Evolutionary conservation across 2,797 vertebrate genomes (phyloP).

Genomic region (Microchirus variegatus): DNA sequence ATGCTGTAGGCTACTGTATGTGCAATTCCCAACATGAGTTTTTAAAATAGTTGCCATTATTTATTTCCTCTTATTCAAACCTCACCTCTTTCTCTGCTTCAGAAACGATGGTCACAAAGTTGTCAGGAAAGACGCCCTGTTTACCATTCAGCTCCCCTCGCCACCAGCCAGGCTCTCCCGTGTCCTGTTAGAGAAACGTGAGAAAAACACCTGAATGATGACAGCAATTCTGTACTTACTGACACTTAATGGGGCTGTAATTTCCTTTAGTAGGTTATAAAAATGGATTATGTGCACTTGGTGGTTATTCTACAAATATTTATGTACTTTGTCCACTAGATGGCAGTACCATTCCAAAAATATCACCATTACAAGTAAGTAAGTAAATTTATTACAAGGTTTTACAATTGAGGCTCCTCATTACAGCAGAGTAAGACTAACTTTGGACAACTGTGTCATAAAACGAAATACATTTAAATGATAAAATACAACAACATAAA

Average conservation of each 20-base stretch:
- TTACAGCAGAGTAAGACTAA: too few relatives aligned
- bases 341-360: constrained; percentile 26
- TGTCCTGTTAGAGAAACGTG: constrained; percentile 82
- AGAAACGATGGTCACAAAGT: constrained; percentile 85
- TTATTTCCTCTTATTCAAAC: neutral
- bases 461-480: too few relatives aligned
- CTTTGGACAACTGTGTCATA: too few relatives aligned
- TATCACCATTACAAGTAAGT: too few relatives aligned
- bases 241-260: too few relatives aligned
- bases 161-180: constrained; percentile 95
- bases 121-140: constrained; percentile 95
- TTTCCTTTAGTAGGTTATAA: too few relatives aligned
- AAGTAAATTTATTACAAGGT: too few relatives aligned
- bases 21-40: too few relatives aligned
- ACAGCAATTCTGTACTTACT: neutral
- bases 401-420: too few relatives aligned
- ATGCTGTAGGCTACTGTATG: neutral
- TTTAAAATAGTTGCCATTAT: neutral
- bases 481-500: too few relatives aligned
- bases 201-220: neutral
- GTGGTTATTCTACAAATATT: neutral
- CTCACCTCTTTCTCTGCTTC: constrained; percentile 92
- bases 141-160: constrained; percentile 88
- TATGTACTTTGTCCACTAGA: constrained; percentile 38
- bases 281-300: too few relatives aligned